Base-by-base conservation (phyloP, 2,888 invertebrate species). In the Liopterus haemorrhoidalis region DNA sequence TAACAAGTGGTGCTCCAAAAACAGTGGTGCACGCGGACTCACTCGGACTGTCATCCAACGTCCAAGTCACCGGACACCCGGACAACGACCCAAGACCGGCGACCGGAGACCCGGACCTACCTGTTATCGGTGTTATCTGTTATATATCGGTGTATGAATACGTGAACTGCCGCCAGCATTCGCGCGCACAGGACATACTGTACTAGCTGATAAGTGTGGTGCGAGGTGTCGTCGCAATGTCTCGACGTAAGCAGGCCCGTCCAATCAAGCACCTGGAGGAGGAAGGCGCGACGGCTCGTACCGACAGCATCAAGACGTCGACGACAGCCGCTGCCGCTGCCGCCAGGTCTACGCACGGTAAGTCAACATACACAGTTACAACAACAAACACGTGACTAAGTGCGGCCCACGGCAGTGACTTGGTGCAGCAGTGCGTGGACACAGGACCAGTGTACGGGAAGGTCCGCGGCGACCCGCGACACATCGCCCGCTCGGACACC, bases 191-290 rank as follows among this genome's bases (percentile, higher is more conserved):
- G n/a, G n/a, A n/a, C n/a, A n/a, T n/a, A n/a, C n/a, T n/a, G n/a
- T n/a, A n/a, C n/a, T n/a, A n/a, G n/a, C n/a, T n/a, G n/a, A n/a
- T n/a, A n/a, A n/a, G 59, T 59, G 56, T 51, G 54, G 56, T 57
- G 20, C 12, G 36, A 14, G 36, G 36, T 20, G 22, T 5, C 36
- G 49, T 50, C 58, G 64, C 60, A 54, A 73, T 73, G 73, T 73
- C 74, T 55, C 69, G 74, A 49, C 64, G 74, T 60, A 74, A 74
- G 65, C 74, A 74, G 59, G 72, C 72, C 39, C 66, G 73, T 53
- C 74, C 74, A 52, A 71, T 70, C 55, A 66, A 71, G 51, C 68
- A 71, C 55, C 67, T 70, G 51, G 72, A 73, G 61, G 69, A 70
- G 53, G 73, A 72, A 52, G 70, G 68, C 54, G 65, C 54, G 57